Conservation (phyloP, 1,140 invertebrate genomes). For the Linepithema humile region DNA sequence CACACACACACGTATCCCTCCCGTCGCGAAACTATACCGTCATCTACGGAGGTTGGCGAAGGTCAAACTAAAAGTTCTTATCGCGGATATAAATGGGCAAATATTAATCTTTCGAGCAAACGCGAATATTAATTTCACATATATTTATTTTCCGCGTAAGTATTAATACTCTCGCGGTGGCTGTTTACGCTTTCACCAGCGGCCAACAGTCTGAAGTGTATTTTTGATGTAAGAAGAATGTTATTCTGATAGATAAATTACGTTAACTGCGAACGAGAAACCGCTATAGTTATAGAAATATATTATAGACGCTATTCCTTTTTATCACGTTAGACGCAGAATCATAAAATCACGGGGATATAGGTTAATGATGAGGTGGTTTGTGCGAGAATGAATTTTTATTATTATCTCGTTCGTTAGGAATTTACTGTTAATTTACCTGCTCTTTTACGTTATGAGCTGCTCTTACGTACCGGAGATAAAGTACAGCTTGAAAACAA, state of each 20-base stretch:
- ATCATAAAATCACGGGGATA: constrained; percentile 8
- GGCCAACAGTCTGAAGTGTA: not conserved
- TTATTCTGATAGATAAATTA: not conserved
- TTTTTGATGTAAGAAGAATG: not conserved
- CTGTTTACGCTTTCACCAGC: too few species aligned
- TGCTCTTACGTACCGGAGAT: constrained; percentile 18
- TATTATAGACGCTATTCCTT: not conserved
- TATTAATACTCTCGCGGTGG: not conserved
- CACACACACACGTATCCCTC: constrained; percentile 40
- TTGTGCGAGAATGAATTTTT: constrained; percentile 35
- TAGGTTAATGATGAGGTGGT: constrained; percentile 6
- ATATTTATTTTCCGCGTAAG: not conserved
- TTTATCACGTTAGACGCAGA: not conserved
- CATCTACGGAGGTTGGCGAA: constrained; percentile 1
- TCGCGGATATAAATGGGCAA: constrained; percentile 8
- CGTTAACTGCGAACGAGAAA: not conserved
- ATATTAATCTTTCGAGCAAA: constrained; percentile 5
- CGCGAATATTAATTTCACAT: not conserved
- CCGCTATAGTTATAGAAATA: not conserved
- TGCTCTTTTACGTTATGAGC: not conserved
- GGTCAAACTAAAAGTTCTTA: constrained; percentile 23
- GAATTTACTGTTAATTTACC: constrained; percentile 32
- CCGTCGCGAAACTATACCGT: constrained; percentile 34
- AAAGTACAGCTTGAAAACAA: constrained; percentile 26
- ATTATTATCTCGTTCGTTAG: constrained; percentile 28